Conservation (phyloP, 2,888 invertebrate genomes). For the Cephus nigrinus region DNA sequence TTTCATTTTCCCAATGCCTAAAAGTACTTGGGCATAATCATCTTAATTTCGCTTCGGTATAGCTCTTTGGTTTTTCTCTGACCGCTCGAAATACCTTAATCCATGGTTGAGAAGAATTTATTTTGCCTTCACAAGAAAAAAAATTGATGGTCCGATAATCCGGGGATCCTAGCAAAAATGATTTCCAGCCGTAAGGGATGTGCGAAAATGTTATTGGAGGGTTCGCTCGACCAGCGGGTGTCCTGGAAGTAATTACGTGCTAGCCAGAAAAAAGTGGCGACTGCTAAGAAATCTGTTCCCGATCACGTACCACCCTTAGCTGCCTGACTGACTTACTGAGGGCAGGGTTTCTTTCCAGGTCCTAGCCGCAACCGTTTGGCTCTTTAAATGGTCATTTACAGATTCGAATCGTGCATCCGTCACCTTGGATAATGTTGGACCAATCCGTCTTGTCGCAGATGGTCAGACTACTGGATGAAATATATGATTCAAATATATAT, state of each 20-base stretch:
- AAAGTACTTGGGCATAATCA: neutral
- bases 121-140: neutral
- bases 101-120: neutral
- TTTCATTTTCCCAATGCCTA: neutral
- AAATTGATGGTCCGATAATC: neutral
- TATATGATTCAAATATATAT: neutral
- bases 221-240: neutral
- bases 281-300: conserved; percentile 40
- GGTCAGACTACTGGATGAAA: neutral
- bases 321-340: neutral
- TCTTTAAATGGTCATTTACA: conserved; percentile 47
- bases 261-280: conserved; percentile 25
- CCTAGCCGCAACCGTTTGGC: conserved; percentile 2
- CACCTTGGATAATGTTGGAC: conserved; percentile 24
- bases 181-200: neutral
- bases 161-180: neutral
- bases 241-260: neutral
- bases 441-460: neutral
- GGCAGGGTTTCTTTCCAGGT: neutral
- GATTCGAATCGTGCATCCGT: conserved; percentile 36
- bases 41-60: neutral
- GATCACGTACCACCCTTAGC: conserved; percentile 32
- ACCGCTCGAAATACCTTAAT: neutral
- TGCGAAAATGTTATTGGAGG: neutral
- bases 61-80: neutral